Evolutionary conservation across 2,797 vertebrate genomes (phyloP).

Genomic region (Sciaenops ocellatus): DNA sequence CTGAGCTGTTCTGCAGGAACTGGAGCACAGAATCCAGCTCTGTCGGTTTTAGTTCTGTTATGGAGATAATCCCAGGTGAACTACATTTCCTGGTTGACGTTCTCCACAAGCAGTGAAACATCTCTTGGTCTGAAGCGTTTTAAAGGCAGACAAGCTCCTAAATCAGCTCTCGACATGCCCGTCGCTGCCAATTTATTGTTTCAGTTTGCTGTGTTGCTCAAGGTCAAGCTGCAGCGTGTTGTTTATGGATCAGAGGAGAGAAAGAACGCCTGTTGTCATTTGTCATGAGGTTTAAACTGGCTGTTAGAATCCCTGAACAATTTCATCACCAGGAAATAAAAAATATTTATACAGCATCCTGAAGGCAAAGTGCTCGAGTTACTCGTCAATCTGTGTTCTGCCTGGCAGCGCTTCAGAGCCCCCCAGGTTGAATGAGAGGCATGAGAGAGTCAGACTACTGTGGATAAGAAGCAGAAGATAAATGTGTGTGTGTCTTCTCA

Average conservation of each 20-base stretch:
- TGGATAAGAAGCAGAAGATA: not conserved
- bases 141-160: not conserved
- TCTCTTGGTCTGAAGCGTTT: constrained; percentile 1
- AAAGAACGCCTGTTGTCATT: not conserved
- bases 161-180: not conserved
- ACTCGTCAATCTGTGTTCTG: no score
- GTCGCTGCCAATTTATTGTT: not conserved
- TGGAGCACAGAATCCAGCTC: not conserved
- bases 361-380: not conserved
- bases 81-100: not conserved
- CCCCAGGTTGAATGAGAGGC: not conserved
- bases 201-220: not conserved
- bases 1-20: not conserved
- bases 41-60: not conserved
- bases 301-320: not conserved
- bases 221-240: not conserved
- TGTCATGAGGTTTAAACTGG: not conserved
- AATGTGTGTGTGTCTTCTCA: constrained; percentile 10
- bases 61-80: not conserved
- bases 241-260: constrained; percentile 2
- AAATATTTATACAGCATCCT: not conserved
- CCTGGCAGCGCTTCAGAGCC: not conserved
- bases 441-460: not conserved
- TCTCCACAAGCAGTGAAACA: not conserved
- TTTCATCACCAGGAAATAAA: no score